These are phyloP conservation scores for Rhipidura dahli DNA, from an alignment of 2,113 vertebrate genomes.

Conservation along the genomic window DNA sequence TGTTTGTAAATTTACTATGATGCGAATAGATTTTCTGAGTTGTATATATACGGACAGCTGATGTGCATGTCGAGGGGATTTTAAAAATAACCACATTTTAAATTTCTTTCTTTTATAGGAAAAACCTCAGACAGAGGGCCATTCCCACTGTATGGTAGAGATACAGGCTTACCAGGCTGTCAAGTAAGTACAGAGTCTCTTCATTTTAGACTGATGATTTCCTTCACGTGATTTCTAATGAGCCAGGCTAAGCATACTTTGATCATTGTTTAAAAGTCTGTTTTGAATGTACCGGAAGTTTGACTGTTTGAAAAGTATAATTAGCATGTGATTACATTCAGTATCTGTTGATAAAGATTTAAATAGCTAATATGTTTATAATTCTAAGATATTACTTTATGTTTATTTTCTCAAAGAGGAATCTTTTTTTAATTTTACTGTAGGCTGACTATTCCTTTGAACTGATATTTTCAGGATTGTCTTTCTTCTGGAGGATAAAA, in stretches of 20 bases:
- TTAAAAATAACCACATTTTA: background rate
- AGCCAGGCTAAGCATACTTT: background rate
- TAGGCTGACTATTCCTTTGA: background rate
- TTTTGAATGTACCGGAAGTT: background rate
- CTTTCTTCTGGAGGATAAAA: background rate
- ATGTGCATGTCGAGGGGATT: background rate
- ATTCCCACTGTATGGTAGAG: slow-evolving; percentile 87
- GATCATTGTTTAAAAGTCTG: slow-evolving; percentile 1
- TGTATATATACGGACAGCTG: background rate
- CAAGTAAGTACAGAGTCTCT: slow-evolving; percentile 80
- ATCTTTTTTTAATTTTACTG: background rate
- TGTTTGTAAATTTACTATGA: background rate
- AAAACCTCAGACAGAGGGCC: slow-evolving; percentile 88
- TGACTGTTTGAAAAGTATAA: background rate
- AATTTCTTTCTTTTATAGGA: slow-evolving; percentile 75
- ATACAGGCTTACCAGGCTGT: slow-evolving; percentile 84
- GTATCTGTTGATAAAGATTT: background rate
- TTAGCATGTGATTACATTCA: background rate
- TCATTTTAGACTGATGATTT: background rate
- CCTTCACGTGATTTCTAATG: background rate
- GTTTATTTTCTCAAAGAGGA: background rate
- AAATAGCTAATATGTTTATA: background rate
- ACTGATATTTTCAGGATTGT: background rate
- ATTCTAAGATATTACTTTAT: background rate
- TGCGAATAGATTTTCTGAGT: background rate